Evolutionary conservation across 2,113 vertebrate genomes (phyloP), one percentile per base, ranked within the genome.

Genomic region (Amia ocellicauda): DNA sequence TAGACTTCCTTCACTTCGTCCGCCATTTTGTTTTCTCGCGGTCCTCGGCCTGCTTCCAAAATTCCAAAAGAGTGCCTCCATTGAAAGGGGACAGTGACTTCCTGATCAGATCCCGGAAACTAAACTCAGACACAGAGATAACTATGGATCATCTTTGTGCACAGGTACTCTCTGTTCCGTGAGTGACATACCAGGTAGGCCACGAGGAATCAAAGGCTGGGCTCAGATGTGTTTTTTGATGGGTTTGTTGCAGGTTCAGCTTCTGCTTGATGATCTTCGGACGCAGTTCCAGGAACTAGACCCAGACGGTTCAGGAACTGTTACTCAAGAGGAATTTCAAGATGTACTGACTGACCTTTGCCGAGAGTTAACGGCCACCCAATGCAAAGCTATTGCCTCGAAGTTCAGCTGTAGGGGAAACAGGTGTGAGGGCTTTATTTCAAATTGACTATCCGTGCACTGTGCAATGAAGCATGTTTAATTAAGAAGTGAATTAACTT

Each of bases 101-200:
- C 26, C 63, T 69, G 41, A 55, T 73, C 1, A 67, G 71, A 26
- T 73, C 71, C 14, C 56, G 29, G 23, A 73, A 73, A 45, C 54
- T 73, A 3, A 73, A 73, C 51, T 73, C 67, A 52, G 71, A 73
- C 49, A 69, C 63, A 14, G 65, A 66, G 3, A 73, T 73, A 45
- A 63, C 64, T 40, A 63, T 59, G 10, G 54, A 66, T 27, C 31
- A 62, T 19, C 59, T 73, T 24, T 63, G 62, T 31, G 57, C 67
- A 23, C 66, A 73, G 67, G 71, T 69, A 43, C 5, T 11, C 4
- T 54, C 13, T 3, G 22, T 54, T 13, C n/a, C 10, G 5, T 47
- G 1, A 13, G 7, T 16, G 13, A 47, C 45, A 47, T 17, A 13
- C 45, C n/a, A 19, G 2, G n/a, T 16, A 47, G 11, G 16, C 45